Conservation (phyloP, 2,888 invertebrate species). For the Hypena proboscidalis region DNA sequence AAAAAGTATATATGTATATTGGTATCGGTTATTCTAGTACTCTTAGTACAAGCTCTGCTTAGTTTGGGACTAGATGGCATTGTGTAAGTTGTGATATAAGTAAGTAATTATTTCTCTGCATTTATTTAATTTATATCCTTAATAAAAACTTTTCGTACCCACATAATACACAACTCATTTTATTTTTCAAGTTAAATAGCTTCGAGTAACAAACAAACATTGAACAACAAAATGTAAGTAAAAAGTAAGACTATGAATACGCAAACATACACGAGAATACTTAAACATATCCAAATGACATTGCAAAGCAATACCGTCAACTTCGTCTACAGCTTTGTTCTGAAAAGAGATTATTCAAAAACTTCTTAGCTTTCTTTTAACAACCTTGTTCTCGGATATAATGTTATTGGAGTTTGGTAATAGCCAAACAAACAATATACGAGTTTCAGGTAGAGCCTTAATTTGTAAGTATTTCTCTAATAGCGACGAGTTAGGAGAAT, state of each 20-base stretch:
- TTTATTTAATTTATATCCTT: no score
- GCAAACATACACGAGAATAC: conserved; percentile 1
- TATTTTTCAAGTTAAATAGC: conserved; percentile 23
- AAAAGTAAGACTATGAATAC: conserved; percentile 35
- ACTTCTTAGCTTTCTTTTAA: conserved; percentile 10
- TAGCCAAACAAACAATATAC: no score
- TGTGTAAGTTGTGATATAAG: no score
- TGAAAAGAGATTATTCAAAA: conserved; percentile 15
- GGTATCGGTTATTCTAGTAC: no score
- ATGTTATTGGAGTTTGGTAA: conserved; percentile 13
- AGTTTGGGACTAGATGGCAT: no score
- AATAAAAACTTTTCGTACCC: no score
- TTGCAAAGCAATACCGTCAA: conserved; percentile 4
- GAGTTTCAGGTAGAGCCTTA: conserved; percentile 8
- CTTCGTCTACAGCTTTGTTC: conserved; percentile 9
- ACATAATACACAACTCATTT: no score
- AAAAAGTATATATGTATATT: no score
- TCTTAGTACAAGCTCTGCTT: no score
- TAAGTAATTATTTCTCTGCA: no score
- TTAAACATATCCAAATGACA: conserved; percentile 7
- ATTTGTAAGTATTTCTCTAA: conserved; percentile 3
- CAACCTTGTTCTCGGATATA: conserved; percentile 12
- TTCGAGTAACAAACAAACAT: conserved; percentile 33
- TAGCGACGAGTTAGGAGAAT: conserved; percentile 3
- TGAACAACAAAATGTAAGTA: conserved; percentile 26